Conservation (phyloP, 2,113 vertebrate species). For the Setophaga petechia region DNA sequence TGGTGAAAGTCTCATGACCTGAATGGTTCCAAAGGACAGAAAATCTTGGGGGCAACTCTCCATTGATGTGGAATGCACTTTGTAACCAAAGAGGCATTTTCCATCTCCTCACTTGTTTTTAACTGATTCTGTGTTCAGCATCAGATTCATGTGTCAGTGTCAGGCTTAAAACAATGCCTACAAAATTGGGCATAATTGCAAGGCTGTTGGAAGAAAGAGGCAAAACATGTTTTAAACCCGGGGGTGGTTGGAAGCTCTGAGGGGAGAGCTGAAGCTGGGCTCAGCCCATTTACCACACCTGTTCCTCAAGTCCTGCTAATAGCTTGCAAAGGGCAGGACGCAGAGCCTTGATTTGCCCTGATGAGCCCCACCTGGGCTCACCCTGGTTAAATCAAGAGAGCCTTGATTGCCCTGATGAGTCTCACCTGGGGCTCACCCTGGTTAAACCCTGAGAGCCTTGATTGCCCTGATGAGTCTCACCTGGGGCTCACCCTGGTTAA, state of each 20-base stretch:
- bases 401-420: not conserved
- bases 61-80: not conserved
- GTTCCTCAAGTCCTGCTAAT: fast-evolving
- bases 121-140: not conserved
- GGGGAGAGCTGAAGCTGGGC: not conserved
- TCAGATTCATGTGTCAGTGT: not conserved
- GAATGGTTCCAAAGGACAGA: not conserved
- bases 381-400: no score
- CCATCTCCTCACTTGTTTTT: not conserved
- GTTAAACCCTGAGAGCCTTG: not conserved
- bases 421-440: not conserved
- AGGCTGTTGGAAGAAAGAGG: not conserved
- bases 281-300: not conserved
- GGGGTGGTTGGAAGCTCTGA: not conserved
- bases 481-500: not conserved
- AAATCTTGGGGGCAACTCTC: not conserved
- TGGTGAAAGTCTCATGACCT: not conserved
- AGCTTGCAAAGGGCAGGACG: not conserved
- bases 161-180: not conserved
- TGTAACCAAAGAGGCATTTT: not conserved
- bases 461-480: not conserved
- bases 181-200: not conserved
- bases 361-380: not conserved
- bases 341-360: not conserved
- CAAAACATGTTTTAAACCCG: not conserved